Conservation (phyloP, 2,797 vertebrate genomes). For the Psittacula echo region DNA sequence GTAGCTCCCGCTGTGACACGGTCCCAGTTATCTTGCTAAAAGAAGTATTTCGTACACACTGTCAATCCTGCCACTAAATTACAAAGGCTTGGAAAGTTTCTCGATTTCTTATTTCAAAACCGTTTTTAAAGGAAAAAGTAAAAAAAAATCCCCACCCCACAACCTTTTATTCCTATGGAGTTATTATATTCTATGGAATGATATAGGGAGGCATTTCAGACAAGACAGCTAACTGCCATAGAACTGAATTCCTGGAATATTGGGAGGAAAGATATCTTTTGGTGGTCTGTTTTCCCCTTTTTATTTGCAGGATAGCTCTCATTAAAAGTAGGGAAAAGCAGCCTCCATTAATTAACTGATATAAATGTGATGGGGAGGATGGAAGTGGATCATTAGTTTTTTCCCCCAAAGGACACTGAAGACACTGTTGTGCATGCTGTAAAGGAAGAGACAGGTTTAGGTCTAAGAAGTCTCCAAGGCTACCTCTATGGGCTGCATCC, state of each 20-base stretch:
- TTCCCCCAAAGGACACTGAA: not conserved
- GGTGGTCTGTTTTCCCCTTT: not conserved
- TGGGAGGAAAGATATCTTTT: not conserved
- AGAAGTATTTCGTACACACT: not conserved
- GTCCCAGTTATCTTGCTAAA: not conserved
- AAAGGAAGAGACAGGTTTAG: not conserved
- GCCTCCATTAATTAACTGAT: not conserved
- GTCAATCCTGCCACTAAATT: not conserved
- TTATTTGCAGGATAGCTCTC: not conserved
- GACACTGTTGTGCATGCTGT: not conserved
- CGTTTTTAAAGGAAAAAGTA: not conserved
- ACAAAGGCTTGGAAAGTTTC: not conserved
- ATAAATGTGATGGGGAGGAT: not conserved
- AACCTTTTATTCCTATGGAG: not conserved
- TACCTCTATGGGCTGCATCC: not conserved
- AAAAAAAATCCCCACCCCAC: rapidly evolving
- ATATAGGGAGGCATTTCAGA: not conserved
- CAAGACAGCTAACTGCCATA: not conserved
- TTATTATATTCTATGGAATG: not conserved
- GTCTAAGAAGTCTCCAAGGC: not conserved
- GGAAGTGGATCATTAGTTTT: not conserved
- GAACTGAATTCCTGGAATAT: not conserved
- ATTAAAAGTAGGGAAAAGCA: not conserved
- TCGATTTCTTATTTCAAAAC: not conserved
- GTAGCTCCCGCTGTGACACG: constrained; percentile 13